phyloP scores from a whole-genome alignment of 2,113 vertebrate genomes.

The Pterocles orientalis region DNA sequence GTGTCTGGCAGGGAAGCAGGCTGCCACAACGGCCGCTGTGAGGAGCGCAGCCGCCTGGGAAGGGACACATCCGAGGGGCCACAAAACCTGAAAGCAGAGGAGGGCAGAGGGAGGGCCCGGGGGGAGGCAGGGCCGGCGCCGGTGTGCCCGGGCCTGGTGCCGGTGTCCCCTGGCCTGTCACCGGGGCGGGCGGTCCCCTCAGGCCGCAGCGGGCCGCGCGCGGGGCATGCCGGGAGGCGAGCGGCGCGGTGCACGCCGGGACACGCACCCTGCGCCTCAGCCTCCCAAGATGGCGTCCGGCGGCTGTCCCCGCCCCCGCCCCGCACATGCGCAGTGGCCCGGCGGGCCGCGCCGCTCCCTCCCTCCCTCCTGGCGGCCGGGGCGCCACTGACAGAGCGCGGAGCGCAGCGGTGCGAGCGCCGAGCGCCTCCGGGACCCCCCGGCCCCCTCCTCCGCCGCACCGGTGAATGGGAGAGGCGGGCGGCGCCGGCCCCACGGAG shows the following conservation, averaged over 20 bases:
- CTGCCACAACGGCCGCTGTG: neutral
- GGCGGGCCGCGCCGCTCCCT: constrained; percentile 36
- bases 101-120: too few species aligned
- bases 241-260: constrained; percentile 29
- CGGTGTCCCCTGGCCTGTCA: neutral
- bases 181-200: neutral
- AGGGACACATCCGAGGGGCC: rapidly evolving
- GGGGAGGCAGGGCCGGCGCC: too few species aligned
- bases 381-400: constrained; percentile 59
- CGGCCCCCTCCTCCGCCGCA: constrained; percentile 7
- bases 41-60: neutral
- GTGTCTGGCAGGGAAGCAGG: neutral
- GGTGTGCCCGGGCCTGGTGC: neutral
- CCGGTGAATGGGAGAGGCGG: constrained; percentile 70
- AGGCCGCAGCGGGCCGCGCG: neutral
- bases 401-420: constrained; percentile 12
- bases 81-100: rapidly evolving
- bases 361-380: constrained; percentile 38
- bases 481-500: constrained; percentile 61
- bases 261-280: neutral
- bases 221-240: neutral
- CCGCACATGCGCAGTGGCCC: constrained; percentile 28
- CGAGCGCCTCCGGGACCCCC: constrained; percentile 17
- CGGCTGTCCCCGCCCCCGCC: neutral
- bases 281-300: constrained; percentile 41